phyloP scores from a whole-genome alignment of 2,113 vertebrate genomes.

The Cynoglossus semilaevis region DNA sequence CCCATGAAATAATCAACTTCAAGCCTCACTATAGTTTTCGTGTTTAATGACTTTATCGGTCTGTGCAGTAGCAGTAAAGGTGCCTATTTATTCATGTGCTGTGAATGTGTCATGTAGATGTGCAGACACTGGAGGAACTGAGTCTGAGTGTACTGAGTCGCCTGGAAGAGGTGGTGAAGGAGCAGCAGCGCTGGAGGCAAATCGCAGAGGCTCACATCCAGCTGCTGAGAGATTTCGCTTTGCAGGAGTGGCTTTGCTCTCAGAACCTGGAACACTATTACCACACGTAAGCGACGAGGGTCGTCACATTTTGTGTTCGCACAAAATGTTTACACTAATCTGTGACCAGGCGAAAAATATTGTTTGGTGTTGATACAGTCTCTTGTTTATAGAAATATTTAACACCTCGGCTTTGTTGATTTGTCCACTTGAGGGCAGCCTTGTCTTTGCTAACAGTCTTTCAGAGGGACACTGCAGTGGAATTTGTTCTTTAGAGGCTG shows the following conservation, averaged over 20 bases:
- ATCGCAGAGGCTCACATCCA: constrained; percentile 75
- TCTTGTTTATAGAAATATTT: too few species aligned
- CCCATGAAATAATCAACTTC: too few species aligned
- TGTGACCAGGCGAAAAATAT: not conserved
- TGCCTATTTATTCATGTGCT: constrained; percentile 21
- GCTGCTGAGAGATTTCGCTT: constrained; percentile 79
- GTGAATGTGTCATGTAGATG: constrained; percentile 69
- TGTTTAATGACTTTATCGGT: too few species aligned
- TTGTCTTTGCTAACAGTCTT: constrained; percentile 63
- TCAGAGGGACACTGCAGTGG: constrained; percentile 68
- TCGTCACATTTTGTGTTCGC: constrained; percentile 1
- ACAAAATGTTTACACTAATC: constrained; percentile 7
- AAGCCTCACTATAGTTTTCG: too few species aligned
- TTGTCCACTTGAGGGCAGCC: constrained; percentile 65
- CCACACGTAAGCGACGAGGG: constrained; percentile 69
- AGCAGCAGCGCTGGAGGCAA: constrained; percentile 72
- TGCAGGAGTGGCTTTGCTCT: constrained; percentile 82
- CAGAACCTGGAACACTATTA: constrained; percentile 80
- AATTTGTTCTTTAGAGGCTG: constrained; percentile 45
- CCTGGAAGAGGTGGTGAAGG: constrained; percentile 77
- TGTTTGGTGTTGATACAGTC: not conserved
- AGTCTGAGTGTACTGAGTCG: constrained; percentile 75
- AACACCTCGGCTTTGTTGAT: constrained; percentile 2
- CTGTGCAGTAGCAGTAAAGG: not conserved
- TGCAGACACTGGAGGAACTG: constrained; percentile 80